phyloP scores from a whole-genome alignment of 2,113 vertebrate genomes.

The Electrona antarctica region DNA sequence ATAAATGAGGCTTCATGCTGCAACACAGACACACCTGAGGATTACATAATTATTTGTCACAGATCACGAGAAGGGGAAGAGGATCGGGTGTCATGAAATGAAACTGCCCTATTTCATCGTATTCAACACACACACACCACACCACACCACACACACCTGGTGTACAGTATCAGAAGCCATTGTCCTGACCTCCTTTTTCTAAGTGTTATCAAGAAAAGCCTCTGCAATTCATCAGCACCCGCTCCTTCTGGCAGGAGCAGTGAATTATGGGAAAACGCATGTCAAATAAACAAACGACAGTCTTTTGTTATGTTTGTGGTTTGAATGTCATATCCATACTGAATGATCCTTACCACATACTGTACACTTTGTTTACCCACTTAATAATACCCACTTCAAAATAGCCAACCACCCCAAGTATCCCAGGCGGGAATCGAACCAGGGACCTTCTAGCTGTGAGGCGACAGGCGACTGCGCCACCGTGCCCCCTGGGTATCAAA shows the following conservation, averaged over 20 bases:
- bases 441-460: too few species aligned
- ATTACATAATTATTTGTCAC: not conserved
- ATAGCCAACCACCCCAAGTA: too few species aligned
- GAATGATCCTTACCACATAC: too few species aligned
- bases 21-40: too few species aligned
- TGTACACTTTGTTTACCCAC: too few species aligned
- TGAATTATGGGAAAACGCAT: too few species aligned
- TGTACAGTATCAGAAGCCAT: not conserved
- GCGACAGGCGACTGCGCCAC: too few species aligned
- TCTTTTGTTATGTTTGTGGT: not conserved
- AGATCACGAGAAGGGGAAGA: constrained; percentile 6
- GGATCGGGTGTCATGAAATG: not conserved
- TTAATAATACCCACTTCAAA: too few species aligned
- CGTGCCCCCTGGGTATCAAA: constrained; percentile 18
- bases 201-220: constrained; percentile 4
- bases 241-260: not conserved
- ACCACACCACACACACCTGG: not conserved
- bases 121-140: constrained; percentile 1
- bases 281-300: constrained; percentile 1
- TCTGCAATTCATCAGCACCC: constrained; percentile 28
- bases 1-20: too few species aligned
- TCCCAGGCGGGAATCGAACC: too few species aligned
- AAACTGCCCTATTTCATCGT: constrained; percentile 30
- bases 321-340: too few species aligned
- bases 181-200: not conserved